A percentile compares a stretch with the other conserved stretches of the same genome.
These are phyloP conservation scores for Caenorhabditis remanei DNA, from an alignment of 1,140 invertebrate genomes.

Conservation along the genomic window DNA sequence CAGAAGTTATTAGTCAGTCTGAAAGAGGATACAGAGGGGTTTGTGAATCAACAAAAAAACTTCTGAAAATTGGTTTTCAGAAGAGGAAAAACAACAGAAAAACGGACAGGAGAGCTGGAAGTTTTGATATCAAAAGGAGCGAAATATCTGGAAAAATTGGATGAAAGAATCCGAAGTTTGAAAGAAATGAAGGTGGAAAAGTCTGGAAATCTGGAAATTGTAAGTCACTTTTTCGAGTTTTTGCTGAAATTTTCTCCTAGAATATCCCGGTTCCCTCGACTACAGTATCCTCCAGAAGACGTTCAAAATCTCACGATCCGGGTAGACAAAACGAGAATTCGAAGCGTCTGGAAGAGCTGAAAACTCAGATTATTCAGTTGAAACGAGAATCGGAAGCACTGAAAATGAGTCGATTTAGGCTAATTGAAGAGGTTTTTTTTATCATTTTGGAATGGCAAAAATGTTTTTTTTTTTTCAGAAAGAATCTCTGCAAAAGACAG, in stretches of 20 bases:
- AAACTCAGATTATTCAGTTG: constrained; percentile 13
- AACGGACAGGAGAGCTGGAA: constrained; percentile 15
- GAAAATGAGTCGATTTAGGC: background rate
- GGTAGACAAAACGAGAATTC: background rate
- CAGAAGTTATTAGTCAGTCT: constrained; percentile 8
- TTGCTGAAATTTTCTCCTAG: background rate
- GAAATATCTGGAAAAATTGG: constrained; percentile 4
- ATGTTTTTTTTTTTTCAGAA: constrained; percentile 12
- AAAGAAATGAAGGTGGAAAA: constrained; percentile 11
- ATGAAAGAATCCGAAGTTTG: constrained; percentile 23
- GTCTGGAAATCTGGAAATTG: background rate
- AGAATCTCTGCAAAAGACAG: constrained; percentile 17
- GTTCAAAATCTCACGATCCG: constrained; percentile 18
- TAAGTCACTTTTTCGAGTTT: background rate
- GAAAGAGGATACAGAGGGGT: constrained; percentile 12
- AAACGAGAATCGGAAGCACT: constrained; percentile 38
- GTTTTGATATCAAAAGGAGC: background rate
- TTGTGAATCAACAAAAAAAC: background rate
- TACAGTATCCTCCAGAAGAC: background rate
- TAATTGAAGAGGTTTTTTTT: constrained; percentile 17
- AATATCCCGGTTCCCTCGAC: background rate
- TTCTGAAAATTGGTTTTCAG: background rate
- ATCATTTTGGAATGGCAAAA: too few relatives aligned
- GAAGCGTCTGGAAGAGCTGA: background rate
- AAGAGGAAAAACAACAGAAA: constrained; percentile 6